Percentiles rank a stretch among this genome's conserved stretches.
phyloP scores from a whole-genome alignment of 2,113 vertebrate species.

The Balaeniceps rex region DNA sequence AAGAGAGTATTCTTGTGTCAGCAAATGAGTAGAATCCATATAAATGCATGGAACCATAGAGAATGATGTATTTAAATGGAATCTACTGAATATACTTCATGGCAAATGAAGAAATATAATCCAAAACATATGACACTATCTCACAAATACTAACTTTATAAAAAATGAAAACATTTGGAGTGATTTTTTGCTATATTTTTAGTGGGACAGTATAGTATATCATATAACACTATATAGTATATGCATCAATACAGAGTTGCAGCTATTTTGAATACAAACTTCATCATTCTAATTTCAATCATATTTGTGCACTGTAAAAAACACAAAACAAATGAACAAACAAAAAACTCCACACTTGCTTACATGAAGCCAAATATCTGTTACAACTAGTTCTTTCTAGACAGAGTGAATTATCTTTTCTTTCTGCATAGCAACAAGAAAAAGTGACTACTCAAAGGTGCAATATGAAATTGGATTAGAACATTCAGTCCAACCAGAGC shows the following conservation, averaged over 20 bases:
- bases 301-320: not conserved
- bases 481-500: not conserved
- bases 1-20: not conserved
- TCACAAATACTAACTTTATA: not conserved
- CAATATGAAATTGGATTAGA: not conserved
- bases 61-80: not conserved
- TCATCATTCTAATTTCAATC: not conserved
- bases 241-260: not conserved
- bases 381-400: not conserved
- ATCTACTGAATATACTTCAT: not conserved
- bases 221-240: not conserved
- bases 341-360: not conserved
- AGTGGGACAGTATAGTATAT: not conserved
- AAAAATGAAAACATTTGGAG: not conserved
- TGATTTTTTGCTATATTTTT: not conserved
- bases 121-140: not conserved
- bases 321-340: not conserved
- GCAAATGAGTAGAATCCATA: not conserved
- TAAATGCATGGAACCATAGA: not conserved
- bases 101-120: not conserved
- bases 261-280: not conserved
- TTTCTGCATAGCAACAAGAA: not conserved
- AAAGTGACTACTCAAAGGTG: not conserved
- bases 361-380: not conserved
- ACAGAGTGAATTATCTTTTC: not conserved